Percentiles rank a stretch among this genome's conserved stretches.
Conservation (phyloP, 2,113 vertebrate genomes). For the Rhabdornis inornatus region DNA sequence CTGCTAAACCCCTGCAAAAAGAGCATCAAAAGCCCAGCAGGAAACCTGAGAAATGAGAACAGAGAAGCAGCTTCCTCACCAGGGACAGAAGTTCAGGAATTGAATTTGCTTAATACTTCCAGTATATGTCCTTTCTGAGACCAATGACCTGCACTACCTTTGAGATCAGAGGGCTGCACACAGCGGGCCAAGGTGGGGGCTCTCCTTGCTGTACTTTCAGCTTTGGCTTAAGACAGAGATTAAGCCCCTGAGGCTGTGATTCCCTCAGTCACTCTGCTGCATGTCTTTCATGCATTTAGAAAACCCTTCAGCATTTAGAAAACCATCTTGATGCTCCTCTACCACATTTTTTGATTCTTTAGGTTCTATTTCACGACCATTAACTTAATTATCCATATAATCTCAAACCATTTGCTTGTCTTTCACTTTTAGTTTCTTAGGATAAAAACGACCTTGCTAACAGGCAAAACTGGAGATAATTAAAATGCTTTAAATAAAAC, state of each 20-base stretch:
- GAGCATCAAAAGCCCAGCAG: background rate
- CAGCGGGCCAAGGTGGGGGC: background rate
- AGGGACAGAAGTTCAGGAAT: background rate
- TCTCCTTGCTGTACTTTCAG: background rate
- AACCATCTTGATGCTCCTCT: background rate
- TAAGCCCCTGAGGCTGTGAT: background rate
- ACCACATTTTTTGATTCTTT: background rate
- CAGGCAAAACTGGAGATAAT: background rate
- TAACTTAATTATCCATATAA: background rate
- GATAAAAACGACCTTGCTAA: background rate
- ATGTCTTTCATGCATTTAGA: background rate
- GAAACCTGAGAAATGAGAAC: background rate
- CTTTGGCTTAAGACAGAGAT: background rate
- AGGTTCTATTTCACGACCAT: background rate
- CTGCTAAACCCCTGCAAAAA: background rate
- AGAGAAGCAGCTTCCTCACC: background rate
- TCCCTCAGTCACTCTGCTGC: background rate
- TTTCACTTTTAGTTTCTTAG: background rate
- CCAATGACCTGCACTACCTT: background rate
- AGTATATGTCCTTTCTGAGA: background rate
- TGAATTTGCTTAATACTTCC: background rate
- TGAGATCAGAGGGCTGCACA: background rate
- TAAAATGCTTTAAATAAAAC: constrained; percentile 5
- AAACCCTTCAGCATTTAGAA: background rate
- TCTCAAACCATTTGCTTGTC: background rate